Evolutionary conservation across 2,888 invertebrate species (phyloP).

Genomic region (Thelaira solivaga): DNA sequence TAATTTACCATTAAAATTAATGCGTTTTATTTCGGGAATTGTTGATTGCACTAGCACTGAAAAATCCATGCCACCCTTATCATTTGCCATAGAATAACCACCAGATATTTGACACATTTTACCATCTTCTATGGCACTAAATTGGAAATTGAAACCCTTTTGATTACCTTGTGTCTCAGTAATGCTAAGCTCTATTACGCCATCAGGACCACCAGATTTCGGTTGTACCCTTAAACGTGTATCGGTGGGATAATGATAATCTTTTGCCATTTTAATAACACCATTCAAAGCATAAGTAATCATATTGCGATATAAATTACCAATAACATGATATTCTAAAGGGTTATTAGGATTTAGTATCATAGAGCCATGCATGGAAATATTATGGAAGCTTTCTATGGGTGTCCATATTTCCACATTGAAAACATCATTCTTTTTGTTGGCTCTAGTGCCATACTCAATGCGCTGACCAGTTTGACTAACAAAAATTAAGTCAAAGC

Average conservation of each 20-base stretch:
- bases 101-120: conserved; percentile 77
- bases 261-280: conserved; percentile 72
- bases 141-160: conserved; percentile 71
- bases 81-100: conserved; percentile 73
- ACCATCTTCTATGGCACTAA: conserved; percentile 75
- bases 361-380: conserved; percentile 75
- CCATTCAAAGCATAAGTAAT: conserved; percentile 77
- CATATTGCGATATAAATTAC: conserved; percentile 77
- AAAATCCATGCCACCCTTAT: conserved; percentile 77
- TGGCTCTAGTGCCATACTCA: conserved; percentile 72
- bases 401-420: conserved; percentile 76
- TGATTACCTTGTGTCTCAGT: conserved; percentile 64
- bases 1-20: conserved; percentile 72
- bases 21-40: conserved; percentile 71
- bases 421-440: conserved; percentile 72
- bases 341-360: conserved; percentile 63
- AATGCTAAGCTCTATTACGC: conserved; percentile 73
- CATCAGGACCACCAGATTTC: conserved; percentile 75
- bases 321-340: conserved; percentile 73
- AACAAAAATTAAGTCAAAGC: conserved; percentile 70
- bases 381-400: conserved; percentile 72
- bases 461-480: conserved; percentile 68
- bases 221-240: conserved; percentile 77
- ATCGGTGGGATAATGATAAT: conserved; percentile 75
- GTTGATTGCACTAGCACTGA: conserved; percentile 73